Base-by-base conservation (phyloP, 2,888 invertebrate genomes). In the Salpingus planirostris region DNA sequence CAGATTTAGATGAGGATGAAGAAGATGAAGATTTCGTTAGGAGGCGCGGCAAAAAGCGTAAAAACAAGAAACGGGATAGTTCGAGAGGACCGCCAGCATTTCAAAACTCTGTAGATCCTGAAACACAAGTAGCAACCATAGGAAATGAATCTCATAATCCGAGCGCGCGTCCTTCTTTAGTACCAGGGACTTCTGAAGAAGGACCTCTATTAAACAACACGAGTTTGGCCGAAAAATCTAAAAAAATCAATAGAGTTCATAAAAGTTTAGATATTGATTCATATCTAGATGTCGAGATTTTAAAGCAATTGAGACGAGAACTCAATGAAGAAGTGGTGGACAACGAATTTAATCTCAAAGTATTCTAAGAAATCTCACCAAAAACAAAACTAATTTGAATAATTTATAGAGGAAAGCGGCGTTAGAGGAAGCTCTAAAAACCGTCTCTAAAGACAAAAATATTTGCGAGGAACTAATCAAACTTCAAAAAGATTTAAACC, bases 321-420 rank as follows among this genome's bases (percentile, higher is more conserved):
- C 68, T 82, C 10, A 76, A 78, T 45, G 72, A 73, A 34, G 78
- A 80, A 37, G 70, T 74, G 6, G 74, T 82, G 15, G 80, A 82
- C 43, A 74, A 70, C 13, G 82, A 82, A 55, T 79, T 82, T 54
- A 74, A 80, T 54, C 54, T 65, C 2, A 78, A 78, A 68, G 80
- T 79, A n/a, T n/a, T n/a, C n/a, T n/a, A n/a, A n/a, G n/a, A n/a
- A n/a, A n/a, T n/a, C n/a, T n/a, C n/a, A n/a, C 8, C 18, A 8
- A 18, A 18, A 18, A 18, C 18, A 18, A 8, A 18, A 8, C 7
- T 15, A 12, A n/a, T 14, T 27, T 24, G 12, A 30, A 29, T 24
- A 35, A 15, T 34, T 26, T 31, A 26, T 62, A 80, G 79, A 68
- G 76, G 39, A 70, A 73, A 29, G 71, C 74, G 43, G 81, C 80